Conservation (phyloP, 2,113 vertebrate species). For the Dicentrarchus labrax region DNA sequence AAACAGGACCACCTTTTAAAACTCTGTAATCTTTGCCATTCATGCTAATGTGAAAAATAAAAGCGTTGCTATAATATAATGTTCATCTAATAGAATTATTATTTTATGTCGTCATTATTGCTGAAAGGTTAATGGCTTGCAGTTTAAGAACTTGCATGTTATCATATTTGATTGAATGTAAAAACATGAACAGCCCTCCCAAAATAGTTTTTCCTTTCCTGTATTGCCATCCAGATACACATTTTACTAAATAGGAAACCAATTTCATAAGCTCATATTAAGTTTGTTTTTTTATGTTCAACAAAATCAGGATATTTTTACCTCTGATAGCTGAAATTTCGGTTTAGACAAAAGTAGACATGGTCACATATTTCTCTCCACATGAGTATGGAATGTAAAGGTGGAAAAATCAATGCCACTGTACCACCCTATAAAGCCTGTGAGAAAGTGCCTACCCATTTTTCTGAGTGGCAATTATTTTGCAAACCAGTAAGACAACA, state of each 20-base stretch:
- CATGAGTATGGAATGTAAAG: background rate
- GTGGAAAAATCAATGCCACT: background rate
- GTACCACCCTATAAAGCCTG: background rate
- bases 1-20: background rate
- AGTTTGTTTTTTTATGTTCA: background rate
- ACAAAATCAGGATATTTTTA: background rate
- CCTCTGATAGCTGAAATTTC: background rate
- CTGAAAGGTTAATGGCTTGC: constrained; percentile 44
- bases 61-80: background rate
- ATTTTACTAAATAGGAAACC: background rate
- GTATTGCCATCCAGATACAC: background rate
- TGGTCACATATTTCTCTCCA: constrained; percentile 5
- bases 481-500: constrained; percentile 31
- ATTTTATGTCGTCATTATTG: background rate
- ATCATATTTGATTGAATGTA: constrained; percentile 9
- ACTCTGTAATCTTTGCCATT: background rate
- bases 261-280: background rate
- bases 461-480: constrained; percentile 38
- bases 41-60: constrained; percentile 5
- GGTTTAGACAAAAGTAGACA: background rate
- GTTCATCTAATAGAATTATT: background rate
- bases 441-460: background rate
- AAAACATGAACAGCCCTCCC: background rate
- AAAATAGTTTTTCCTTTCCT: background rate
- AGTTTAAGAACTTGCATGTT: constrained; percentile 1